Evolutionary conservation across 2,888 invertebrate species (phyloP), one percentile per base, ranked within the genome.

Genomic region (Synergus gifuensis): DNA sequence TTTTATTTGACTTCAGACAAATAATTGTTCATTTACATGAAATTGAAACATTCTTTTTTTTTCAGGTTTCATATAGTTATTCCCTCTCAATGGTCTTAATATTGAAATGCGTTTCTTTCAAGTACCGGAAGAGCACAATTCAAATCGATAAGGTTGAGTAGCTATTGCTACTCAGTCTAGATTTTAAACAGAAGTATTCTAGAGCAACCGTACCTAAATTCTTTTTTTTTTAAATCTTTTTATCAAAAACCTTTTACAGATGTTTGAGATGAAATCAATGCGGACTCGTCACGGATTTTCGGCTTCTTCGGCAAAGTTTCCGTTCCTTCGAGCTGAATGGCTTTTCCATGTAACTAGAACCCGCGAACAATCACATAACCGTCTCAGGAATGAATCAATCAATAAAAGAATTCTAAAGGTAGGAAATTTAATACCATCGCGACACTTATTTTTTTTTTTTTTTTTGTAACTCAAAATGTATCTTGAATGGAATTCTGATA

Each of bases 341-440:
- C 90, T 89, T 90, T 91, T 91, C 87, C 90, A 86, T 90, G 90
- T 91, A 88, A 87, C 83, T 85, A 87, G 84, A 87, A 49, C 44
- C 69, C 18, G 22, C 46, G 16, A 63, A 44, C 14, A 77, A 63
- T 63, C 62, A 18, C 28, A 46, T 9, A 77, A 77, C 16, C 64
- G 28, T 64, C 9, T 49, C 8, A 1, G 9, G 28, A 46, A 64
- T 46, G 64, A 77, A 64, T 60, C 49, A 77, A 64, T 60, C 49
- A 63, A 62, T 42, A 63, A 46, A 76, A 63, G 44, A 63, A 76
- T 44, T 44, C 44, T 76, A 3, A 76, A 46, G 9, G 1, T 14
- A 1, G 3, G 42, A 66, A 9, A 4, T 66, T 66, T 66, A 2
- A 8, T 40, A 11, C n/a, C 2, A 40, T n/a, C 11, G 4, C 1